Percentiles rank a stretch among this genome's conserved stretches.
Conservation (phyloP, 2,113 vertebrate species). For the Bothrops jararaca region DNA sequence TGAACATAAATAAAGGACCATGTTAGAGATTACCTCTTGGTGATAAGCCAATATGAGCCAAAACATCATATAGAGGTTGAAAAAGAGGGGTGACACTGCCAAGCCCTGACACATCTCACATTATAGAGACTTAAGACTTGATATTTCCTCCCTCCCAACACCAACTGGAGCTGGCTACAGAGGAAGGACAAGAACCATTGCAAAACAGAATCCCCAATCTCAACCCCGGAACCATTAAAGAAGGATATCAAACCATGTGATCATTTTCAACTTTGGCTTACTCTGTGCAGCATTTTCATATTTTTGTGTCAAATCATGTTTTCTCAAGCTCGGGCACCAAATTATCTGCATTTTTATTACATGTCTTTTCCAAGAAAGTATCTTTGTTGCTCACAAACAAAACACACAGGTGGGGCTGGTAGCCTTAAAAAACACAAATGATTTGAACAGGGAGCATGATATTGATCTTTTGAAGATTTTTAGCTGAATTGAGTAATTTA, state of each 20-base stretch:
- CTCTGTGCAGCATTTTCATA: neutral
- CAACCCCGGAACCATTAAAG: neutral
- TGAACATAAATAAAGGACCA: neutral
- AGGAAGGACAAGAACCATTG: neutral
- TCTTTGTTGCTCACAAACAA: neutral
- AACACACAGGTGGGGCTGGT: neutral
- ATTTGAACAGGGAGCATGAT: neutral
- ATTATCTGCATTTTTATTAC: neutral
- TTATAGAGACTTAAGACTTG: neutral
- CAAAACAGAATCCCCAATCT: neutral
- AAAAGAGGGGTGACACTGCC: neutral
- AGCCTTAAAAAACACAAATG: neutral
- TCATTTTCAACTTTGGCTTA: neutral
- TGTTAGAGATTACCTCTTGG: neutral
- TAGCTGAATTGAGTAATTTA: neutral
- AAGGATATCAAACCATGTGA: neutral
- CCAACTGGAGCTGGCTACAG: neutral
- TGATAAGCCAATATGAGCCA: neutral
- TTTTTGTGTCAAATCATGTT: neutral
- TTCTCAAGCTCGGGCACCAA: neutral
- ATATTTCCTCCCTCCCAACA: neutral
- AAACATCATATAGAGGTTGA: neutral
- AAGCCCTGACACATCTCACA: neutral
- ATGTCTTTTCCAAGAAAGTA: neutral
- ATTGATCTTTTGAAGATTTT: neutral